These are phyloP conservation scores for Drosophila tristis DNA, from an alignment of 1,140 invertebrate species.

Conservation along the genomic window DNA sequence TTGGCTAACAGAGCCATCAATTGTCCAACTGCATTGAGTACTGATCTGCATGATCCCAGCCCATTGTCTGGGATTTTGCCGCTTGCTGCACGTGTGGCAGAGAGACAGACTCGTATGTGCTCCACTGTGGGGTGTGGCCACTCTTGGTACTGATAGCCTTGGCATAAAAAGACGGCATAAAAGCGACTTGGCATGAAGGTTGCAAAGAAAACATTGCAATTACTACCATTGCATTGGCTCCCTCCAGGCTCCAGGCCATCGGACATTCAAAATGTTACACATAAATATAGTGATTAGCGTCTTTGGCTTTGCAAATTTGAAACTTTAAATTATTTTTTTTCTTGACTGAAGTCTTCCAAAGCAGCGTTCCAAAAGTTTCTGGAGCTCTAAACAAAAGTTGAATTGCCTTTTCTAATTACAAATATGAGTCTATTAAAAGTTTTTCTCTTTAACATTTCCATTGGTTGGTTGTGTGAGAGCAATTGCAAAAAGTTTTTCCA, in stretches of 20 bases:
- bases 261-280: constrained; percentile 32
- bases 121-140: constrained; percentile 56
- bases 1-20: constrained; percentile 62
- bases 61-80: constrained; percentile 43
- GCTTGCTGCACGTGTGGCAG: constrained; percentile 30
- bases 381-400: constrained; percentile 44
- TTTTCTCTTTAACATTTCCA: constrained; percentile 33
- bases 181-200: constrained; percentile 55
- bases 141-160: constrained; percentile 55
- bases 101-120: constrained; percentile 14
- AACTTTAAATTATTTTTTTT: constrained; percentile 10
- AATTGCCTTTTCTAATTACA: constrained; percentile 69
- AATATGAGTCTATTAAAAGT: constrained; percentile 69
- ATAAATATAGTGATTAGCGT: constrained; percentile 61
- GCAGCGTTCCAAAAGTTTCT: constrained; percentile 23
- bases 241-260: constrained; percentile 52
- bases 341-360: neutral
- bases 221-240: constrained; percentile 38
- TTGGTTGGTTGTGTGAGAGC: constrained; percentile 41
- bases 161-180: constrained; percentile 51
- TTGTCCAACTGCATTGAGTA: constrained; percentile 46
- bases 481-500: constrained; percentile 19
- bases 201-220: constrained; percentile 37
- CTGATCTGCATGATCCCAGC: constrained; percentile 22
- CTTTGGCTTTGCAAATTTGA: constrained; percentile 18